A percentile compares a stretch with the other conserved stretches of the same genome.
These are phyloP conservation scores for Perodicticus potto DNA, from an alignment of 2,797 vertebrate species.

Conservation along the genomic window DNA sequence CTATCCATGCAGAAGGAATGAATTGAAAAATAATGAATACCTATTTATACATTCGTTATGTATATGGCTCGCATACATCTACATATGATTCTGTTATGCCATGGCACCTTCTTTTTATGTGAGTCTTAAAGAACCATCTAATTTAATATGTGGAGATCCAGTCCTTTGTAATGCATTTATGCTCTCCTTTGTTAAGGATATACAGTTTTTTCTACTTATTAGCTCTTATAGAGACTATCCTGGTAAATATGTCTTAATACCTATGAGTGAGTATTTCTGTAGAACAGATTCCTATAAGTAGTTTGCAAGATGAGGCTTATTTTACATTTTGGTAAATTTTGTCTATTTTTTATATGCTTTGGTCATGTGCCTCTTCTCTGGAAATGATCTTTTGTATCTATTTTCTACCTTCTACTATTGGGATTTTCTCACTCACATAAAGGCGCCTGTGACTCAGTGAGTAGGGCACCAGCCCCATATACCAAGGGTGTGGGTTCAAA, in stretches of 20 bases:
- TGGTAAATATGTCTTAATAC: background rate
- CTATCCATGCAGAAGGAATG: background rate
- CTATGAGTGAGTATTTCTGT: constrained; percentile 35
- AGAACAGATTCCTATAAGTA: background rate
- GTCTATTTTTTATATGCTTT: background rate
- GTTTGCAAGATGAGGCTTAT: background rate
- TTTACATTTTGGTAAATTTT: constrained; percentile 34
- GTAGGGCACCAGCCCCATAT: too few species aligned
- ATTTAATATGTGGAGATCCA: background rate
- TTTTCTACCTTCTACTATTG: background rate
- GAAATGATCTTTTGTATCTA: background rate
- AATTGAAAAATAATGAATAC: background rate
- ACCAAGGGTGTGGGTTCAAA: too few species aligned
- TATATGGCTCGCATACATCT: background rate
- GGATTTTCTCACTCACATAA: background rate
- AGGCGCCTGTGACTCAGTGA: background rate
- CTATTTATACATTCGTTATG: background rate
- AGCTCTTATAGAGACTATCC: background rate
- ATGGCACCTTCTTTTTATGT: constrained; percentile 1
- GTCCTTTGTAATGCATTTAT: background rate
- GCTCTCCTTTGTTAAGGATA: background rate
- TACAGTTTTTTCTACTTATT: constrained; percentile 1
- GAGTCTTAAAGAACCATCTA: constrained; percentile 13
- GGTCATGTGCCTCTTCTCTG: background rate
- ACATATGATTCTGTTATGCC: background rate